phyloP scores from a whole-genome alignment of 2,113 vertebrate species.

The Tapirus terrestris region DNA sequence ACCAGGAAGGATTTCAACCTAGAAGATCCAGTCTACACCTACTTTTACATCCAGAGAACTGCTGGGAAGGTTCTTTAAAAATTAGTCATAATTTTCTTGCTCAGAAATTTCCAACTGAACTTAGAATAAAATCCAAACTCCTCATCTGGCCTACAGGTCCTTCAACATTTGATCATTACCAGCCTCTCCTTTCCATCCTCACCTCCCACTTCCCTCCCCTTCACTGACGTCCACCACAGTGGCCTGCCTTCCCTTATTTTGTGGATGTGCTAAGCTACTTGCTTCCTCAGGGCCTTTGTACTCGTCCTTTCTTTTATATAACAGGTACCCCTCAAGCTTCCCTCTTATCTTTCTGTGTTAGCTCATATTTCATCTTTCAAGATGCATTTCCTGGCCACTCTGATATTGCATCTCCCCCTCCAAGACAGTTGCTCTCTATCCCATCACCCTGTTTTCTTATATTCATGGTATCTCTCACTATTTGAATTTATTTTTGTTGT shows the following conservation, averaged over 20 bases:
- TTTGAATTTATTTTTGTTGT: not conserved
- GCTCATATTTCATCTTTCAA: not conserved
- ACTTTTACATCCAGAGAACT: not conserved
- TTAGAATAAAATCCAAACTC: not conserved
- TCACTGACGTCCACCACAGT: not conserved
- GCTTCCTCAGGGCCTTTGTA: not conserved
- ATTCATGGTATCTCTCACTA: not conserved
- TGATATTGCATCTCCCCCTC: not conserved
- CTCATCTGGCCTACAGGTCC: too few species aligned
- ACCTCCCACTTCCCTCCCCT: not conserved
- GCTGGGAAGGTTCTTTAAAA: not conserved
- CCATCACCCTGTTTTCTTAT: not conserved
- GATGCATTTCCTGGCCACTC: not conserved
- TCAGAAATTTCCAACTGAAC: not conserved
- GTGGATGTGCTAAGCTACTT: not conserved
- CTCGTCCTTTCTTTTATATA: not conserved
- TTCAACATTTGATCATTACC: not conserved
- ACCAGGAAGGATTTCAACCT: not conserved
- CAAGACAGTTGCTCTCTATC: not conserved
- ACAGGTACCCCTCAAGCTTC: not conserved
- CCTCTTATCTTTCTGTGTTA: not conserved
- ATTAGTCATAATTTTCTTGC: not conserved
- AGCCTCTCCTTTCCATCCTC: not conserved
- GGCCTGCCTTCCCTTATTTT: not conserved
- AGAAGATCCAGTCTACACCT: not conserved